A percentile compares a stretch with the other conserved stretches of the same genome.
Evolutionary conservation across 1,140 invertebrate species (phyloP).

Genomic region (Nylanderia fulva): DNA sequence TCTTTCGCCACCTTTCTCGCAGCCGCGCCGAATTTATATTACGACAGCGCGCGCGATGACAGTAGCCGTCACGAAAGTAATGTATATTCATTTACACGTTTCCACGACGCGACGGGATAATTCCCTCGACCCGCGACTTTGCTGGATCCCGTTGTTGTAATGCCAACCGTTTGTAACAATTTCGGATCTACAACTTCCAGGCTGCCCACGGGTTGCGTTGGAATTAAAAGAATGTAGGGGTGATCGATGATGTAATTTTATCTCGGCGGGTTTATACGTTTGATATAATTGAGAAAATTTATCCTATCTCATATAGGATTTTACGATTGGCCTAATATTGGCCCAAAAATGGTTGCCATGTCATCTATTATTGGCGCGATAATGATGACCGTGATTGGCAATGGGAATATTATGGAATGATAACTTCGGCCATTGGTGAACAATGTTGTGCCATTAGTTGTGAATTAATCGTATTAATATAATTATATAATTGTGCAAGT

Average conservation of each 20-base stretch:
- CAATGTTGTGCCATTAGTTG: no score
- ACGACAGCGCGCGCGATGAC: constrained; percentile 60
- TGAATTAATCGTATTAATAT: no score
- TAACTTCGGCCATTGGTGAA: no score
- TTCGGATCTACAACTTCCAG: constrained; percentile 26
- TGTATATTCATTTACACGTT: constrained; percentile 74
- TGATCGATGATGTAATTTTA: constrained; percentile 44
- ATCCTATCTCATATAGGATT: no score
- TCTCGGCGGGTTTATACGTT: constrained; percentile 1
- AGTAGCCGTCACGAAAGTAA: constrained; percentile 68
- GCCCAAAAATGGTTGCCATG: no score
- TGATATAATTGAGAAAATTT: constrained; percentile 28
- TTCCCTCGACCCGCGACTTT: constrained; percentile 44
- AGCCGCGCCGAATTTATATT: constrained; percentile 71
- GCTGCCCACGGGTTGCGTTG: background rate
- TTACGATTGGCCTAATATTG: no score
- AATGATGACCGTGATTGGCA: no score
- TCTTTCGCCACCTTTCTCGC: constrained; percentile 40
- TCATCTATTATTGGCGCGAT: no score
- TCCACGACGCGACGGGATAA: constrained; percentile 55
- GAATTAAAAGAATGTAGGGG: constrained; percentile 8
- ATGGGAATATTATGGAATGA: no score
- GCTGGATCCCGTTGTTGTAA: constrained; percentile 55
- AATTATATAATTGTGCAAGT: no score
- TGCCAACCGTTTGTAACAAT: constrained; percentile 70